Evolutionary conservation across 2,888 invertebrate genomes (phyloP).

Genomic region (Drosophila sordidula): DNA sequence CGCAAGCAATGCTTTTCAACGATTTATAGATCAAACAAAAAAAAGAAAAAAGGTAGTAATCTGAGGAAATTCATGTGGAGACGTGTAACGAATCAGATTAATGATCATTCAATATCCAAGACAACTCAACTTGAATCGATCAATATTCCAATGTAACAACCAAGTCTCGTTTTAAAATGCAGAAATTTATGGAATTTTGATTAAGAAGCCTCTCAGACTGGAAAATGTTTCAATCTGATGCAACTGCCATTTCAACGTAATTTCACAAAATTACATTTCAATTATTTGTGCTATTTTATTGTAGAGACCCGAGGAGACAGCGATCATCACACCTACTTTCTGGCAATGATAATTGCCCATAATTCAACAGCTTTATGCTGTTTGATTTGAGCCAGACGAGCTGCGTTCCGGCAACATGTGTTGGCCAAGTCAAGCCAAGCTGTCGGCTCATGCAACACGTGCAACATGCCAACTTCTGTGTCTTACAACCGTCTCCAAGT

Average conservation of each 20-base stretch:
- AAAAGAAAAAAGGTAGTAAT: not conserved
- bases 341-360: constrained; percentile 74
- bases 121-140: constrained; percentile 28
- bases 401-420: constrained; percentile 23
- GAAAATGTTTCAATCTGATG: constrained; percentile 59
- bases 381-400: constrained; percentile 24
- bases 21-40: constrained; percentile 15
- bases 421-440: constrained; percentile 33
- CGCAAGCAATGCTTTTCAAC: not conserved
- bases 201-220: constrained; percentile 40
- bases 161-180: constrained; percentile 45
- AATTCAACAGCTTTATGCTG: constrained; percentile 77
- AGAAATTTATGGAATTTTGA: constrained; percentile 70
- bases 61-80: constrained; percentile 15
- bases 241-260: constrained; percentile 40
- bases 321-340: constrained; percentile 79
- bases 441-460: constrained; percentile 59
- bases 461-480: constrained; percentile 69
- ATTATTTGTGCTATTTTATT: constrained; percentile 75
- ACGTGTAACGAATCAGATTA: constrained; percentile 60
- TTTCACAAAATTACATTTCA: constrained; percentile 72
- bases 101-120: constrained; percentile 40
- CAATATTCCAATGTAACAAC: not conserved
- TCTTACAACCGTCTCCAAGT: not conserved
- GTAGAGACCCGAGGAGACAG: constrained; percentile 39